Conservation (phyloP, 2,113 vertebrate genomes). For the Todiramphus chloris region DNA sequence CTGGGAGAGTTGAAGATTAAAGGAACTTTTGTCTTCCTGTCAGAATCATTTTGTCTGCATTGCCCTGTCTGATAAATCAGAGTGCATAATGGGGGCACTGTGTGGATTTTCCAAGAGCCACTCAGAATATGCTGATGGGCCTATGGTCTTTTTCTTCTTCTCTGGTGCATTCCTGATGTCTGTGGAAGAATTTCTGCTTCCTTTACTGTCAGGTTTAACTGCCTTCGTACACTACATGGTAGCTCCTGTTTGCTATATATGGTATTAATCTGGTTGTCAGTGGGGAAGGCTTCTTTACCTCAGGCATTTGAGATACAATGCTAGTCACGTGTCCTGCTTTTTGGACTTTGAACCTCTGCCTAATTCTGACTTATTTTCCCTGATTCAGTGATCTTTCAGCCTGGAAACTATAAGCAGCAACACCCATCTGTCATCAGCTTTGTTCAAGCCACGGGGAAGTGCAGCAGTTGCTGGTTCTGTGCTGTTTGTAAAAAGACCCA, state of each 20-base stretch:
- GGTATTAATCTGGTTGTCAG: background rate
- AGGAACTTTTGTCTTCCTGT: background rate
- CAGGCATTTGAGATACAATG: background rate
- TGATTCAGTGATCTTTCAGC: background rate
- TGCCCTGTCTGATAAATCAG: background rate
- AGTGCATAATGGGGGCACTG: background rate
- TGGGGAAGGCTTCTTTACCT: background rate
- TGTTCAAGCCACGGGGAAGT: background rate
- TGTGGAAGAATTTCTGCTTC: background rate
- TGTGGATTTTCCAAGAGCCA: background rate
- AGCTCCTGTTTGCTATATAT: background rate
- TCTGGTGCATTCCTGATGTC: background rate
- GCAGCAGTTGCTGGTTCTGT: background rate
- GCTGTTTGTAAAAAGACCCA: background rate
- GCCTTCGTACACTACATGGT: background rate
- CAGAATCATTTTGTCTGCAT: background rate
- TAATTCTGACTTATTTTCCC: constrained; percentile 48
- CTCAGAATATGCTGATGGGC: background rate
- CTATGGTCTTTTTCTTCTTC: no score
- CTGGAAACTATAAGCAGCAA: background rate
- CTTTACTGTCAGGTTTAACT: background rate
- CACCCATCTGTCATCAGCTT: background rate
- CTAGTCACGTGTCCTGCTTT: background rate
- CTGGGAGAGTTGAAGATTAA: background rate
- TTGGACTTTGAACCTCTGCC: constrained; percentile 6